Percentiles rank a stretch among this genome's conserved stretches.
Conservation (phyloP, 2,888 invertebrate species). For the Watsonalla binaria region DNA sequence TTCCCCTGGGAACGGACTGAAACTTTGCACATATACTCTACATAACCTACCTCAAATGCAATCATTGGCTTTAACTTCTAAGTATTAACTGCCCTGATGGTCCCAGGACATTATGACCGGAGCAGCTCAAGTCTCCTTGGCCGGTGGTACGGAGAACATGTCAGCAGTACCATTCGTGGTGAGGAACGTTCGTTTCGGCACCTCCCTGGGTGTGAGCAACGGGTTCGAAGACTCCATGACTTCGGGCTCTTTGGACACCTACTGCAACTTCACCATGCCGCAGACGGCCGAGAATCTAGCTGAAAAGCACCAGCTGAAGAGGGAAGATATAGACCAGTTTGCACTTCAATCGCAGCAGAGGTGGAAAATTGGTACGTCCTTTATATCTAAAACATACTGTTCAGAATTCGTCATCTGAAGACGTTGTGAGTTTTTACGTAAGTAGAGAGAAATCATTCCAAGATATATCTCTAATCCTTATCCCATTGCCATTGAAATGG, state of each 20-base stretch:
- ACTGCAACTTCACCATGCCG: conserved; percentile 96
- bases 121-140: conserved; percentile 89
- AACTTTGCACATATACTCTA: too few species aligned
- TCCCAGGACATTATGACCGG: conserved; percentile 90
- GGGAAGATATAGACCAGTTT: conserved; percentile 90
- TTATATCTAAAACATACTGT: too few species aligned
- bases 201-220: conserved; percentile 85
- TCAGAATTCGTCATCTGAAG: too few species aligned
- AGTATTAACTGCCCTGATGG: background rate
- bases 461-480: too few species aligned
- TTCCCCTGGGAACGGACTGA: too few species aligned
- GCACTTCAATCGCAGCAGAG: conserved; percentile 89
- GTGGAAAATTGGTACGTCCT: conserved; percentile 87
- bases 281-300: conserved; percentile 96
- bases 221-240: conserved; percentile 89
- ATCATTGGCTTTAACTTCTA: too few species aligned
- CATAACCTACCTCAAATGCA: too few species aligned
- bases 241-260: conserved; percentile 86
- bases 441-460: too few species aligned
- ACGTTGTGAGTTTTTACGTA: too few species aligned
- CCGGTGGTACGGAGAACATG: conserved; percentile 98
- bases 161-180: conserved; percentile 92
- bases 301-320: conserved; percentile 86
- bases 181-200: conserved; percentile 91
- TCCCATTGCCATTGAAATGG: too few species aligned